phyloP scores from a whole-genome alignment of 2,888 invertebrate genomes.

The Andricus quercusramuli region DNA sequence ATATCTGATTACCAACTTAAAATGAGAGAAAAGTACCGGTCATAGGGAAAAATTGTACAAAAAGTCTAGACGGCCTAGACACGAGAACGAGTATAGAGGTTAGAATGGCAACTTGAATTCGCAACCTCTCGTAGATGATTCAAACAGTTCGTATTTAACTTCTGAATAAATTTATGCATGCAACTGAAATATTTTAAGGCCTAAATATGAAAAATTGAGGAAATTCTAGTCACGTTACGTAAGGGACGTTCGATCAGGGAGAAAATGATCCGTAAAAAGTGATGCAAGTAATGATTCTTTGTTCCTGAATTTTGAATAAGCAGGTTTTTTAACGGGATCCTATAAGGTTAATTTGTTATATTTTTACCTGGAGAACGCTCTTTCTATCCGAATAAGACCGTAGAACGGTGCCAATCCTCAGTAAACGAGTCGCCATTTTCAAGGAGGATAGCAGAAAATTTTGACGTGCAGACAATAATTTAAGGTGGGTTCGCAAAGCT shows the following conservation, averaged over 20 bases:
- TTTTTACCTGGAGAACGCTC: slow-evolving; percentile 72
- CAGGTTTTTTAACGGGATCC: neutral
- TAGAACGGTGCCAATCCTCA: slow-evolving; percentile 73
- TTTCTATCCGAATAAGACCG: slow-evolving; percentile 73
- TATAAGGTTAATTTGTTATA: slow-evolving; percentile 5
- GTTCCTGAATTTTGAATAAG: neutral
- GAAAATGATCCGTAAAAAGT: slow-evolving; percentile 21
- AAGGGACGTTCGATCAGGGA: slow-evolving; percentile 57
- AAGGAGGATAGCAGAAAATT: slow-evolving; percentile 2
- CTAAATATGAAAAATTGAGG: slow-evolving; percentile 4
- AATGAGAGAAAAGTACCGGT: neutral
- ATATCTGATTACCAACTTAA: neutral
- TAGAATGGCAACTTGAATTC: neutral
- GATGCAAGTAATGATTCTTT: neutral
- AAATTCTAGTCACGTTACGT: slow-evolving; percentile 61
- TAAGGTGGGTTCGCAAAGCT: neutral
- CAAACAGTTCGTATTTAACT: neutral
- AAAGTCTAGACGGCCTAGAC: neutral
- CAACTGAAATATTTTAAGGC: slow-evolving; percentile 8
- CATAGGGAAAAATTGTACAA: neutral
- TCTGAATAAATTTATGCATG: neutral
- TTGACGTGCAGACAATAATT: neutral
- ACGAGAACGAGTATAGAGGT: neutral
- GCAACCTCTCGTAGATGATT: neutral
- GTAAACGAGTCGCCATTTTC: slow-evolving; percentile 78